Evolutionary conservation across 1,140 invertebrate species (phyloP), one percentile per base, ranked within the genome.

Genomic region (Conopomorpha cramerella): DNA sequence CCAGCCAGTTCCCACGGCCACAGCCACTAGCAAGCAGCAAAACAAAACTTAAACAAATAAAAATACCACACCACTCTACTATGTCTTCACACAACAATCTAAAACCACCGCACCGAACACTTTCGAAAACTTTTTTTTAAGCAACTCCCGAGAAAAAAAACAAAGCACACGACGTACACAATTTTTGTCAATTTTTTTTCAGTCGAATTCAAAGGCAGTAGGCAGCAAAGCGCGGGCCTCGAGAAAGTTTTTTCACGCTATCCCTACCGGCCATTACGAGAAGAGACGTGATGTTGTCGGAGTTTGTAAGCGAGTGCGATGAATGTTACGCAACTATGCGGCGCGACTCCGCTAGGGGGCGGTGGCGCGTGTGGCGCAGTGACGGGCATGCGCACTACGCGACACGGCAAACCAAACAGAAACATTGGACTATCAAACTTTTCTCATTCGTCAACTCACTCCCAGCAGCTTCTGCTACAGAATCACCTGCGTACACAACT

Each of bases 311-410:
- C 64, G 61, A 71, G 55, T 71, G 65, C 64, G 65, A 59, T 62
- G 8, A n/a, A 62, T 65, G 70, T 74, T 74, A 71, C 70, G 66
- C 66, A 74, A 74, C 43, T 58, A 53, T 74, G 64, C 68, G 61
- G 44, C 52, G 60, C 44, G 41, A 51, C 46, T 52, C 68, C 65
- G 61, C 68, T 56, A 71, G 66, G 58, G 68, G 70, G 66, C 61
- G 63, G 53, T 51, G 51, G 49, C 34, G 50, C 41, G 50, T 64
- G 66, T 73, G 68, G 66, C 68, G 68, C 66, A 71, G 62, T 70
- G 64, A 47, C 70, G 61, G 45, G 66, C 70, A 68, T 71, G 70
- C 70, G 66, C 64, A 55, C 36, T 65, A 16, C n/a, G 32, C 31
- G 30, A 37, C 42, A 34, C 39, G 39, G 41, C 45, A 39, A 30